phyloP scores from a whole-genome alignment of 30 jellyfish, hydroid and myxozoan genomes.

The Hydractinia symbiolongicarpus region DNA sequence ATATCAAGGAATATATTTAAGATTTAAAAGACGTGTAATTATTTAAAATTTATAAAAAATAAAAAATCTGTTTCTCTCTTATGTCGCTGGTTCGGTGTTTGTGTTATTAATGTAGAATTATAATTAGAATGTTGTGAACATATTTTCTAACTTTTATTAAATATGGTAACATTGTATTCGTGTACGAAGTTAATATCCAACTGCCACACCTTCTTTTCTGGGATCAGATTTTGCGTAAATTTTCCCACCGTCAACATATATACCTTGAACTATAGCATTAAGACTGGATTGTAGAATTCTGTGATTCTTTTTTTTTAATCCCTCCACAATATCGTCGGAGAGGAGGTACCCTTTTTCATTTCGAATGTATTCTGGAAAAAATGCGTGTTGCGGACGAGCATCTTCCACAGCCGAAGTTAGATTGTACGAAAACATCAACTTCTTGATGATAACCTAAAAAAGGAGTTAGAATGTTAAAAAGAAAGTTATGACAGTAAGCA shows the following conservation, averaged over 20 bases:
- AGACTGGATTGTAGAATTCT: conserved; percentile 29
- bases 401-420: conserved; percentile 78
- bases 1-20: too few species aligned
- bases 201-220: conserved; percentile 80
- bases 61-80: too few species aligned
- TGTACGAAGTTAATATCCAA: conserved; percentile 82
- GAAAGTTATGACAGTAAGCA: not conserved
- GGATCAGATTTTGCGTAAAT: conserved; percentile 80
- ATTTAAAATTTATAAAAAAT: too few species aligned
- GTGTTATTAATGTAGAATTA: too few species aligned
- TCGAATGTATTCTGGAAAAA: conserved; percentile 69
- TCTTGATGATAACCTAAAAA: conserved; percentile 85
- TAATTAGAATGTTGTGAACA: too few species aligned
- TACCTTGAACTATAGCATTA: conserved; percentile 85
- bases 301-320: conserved; percentile 68
- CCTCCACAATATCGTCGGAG: conserved; percentile 40
- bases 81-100: too few species aligned
- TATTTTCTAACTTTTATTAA: too few species aligned
- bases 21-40: too few species aligned
- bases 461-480: not conserved
- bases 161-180: too few species aligned
- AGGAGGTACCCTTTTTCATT: conserved; percentile 52
- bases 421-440: conserved; percentile 73
- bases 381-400: conserved; percentile 73
- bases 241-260: conserved; percentile 50